phyloP scores from a whole-genome alignment of 2,797 vertebrate genomes.

The Anas capensis region DNA sequence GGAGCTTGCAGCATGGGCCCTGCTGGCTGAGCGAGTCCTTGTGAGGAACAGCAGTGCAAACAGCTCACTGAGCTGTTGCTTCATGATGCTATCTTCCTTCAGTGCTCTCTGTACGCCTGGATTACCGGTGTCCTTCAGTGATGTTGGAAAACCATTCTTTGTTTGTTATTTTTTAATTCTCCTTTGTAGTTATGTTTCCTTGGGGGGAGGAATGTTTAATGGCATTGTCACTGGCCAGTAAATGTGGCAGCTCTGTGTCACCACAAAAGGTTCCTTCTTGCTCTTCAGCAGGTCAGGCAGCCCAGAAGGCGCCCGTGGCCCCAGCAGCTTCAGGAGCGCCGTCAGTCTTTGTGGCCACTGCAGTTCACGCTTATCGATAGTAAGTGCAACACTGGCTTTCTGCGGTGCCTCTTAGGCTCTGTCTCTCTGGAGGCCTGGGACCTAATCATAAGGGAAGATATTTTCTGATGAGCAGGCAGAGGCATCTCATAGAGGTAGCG shows the following conservation, averaged over 20 bases:
- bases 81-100: rapidly evolving
- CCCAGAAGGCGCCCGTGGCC: slow-evolving; percentile 78
- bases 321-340: slow-evolving; percentile 75
- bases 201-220: rapidly evolving
- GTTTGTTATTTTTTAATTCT: background rate
- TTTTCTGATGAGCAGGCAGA: background rate
- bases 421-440: too few relatives aligned
- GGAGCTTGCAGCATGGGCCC: rapidly evolving
- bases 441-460: rapidly evolving
- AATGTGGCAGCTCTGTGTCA: background rate
- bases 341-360: slow-evolving; percentile 86
- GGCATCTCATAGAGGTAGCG: rapidly evolving
- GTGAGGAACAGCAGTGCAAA: background rate
- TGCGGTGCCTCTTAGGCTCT: rapidly evolving
- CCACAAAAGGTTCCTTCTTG: background rate
- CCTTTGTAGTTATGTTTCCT: background rate
- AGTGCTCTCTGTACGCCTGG: background rate
- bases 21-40: background rate
- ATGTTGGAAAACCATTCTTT: background rate
- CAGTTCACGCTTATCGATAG: slow-evolving; percentile 91
- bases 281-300: slow-evolving; percentile 61
- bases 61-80: background rate
- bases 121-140: background rate
- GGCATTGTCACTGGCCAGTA: rapidly evolving
- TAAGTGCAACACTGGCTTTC: slow-evolving; percentile 76